Evolutionary conservation across 1,140 invertebrate species (phyloP), one percentile per base, ranked within the genome.

Genomic region (Drosophila hydei): DNA sequence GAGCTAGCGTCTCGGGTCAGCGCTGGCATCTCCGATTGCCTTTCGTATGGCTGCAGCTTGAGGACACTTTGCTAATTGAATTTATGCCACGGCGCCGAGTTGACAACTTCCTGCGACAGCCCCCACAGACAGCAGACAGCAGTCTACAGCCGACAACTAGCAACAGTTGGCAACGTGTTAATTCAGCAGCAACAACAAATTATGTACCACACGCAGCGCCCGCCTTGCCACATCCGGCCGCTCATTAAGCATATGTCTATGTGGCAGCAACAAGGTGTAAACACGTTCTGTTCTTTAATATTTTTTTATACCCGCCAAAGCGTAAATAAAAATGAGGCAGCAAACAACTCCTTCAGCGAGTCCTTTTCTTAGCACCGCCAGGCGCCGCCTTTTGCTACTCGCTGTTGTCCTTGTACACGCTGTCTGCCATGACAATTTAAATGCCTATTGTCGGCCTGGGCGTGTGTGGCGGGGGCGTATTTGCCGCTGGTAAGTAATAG

Each of bases 231-330:
- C 63, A 64, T 80, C 60, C 71, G 67, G 27, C 54, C 70, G 62
- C 77, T 87, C 81, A 87, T 85, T 85, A 85, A 85, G 81, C 83
- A 87, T 85, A 85, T 87, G 81, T 63, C 74, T 76, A 79, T 59
- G 58, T 61, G 51, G 47, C 73, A 65, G 58, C 56, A 75, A 77
- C 75, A 85, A 85, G 81, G 81, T 85, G 81, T 85, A 85, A 85
- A 87, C 87, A 77, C 80, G 81, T 68, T 40, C 14, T 21, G 16
- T 40, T 40, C 14, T 59, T 67, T 67, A 27, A 70, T 70, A 77
- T 42, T 64, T 71, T 76, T 75, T 83, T 52, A 52, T 68, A 47
- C 36, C 45, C 54, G n/a, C 27, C 50, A 67, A 61, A 59, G 45
- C 51, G 33, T 38, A 30, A 51, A 68, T 40, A 45, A 73, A 73